Evolutionary conservation across 2,888 invertebrate genomes (phyloP).

Genomic region (Chaetoderma sp.): DNA sequence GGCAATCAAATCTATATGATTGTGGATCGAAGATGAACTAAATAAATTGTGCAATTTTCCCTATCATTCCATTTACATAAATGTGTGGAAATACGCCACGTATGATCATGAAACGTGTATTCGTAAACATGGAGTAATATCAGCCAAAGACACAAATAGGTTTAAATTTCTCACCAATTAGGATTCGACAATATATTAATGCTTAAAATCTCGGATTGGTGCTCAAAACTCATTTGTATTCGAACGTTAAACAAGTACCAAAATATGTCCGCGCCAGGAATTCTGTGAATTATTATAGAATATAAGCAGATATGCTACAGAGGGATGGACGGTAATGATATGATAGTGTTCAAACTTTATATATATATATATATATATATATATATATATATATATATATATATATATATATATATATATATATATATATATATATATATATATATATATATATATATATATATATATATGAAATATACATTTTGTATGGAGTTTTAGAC

Average conservation of each 20-base stretch:
- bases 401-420: neutral
- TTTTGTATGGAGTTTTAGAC: no score
- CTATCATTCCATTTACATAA: no score
- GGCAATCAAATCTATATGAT: no score
- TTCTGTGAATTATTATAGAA: neutral
- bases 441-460: neutral
- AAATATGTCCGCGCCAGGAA: no score
- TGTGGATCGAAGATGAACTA: no score
- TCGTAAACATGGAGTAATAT: no score
- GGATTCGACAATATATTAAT: no score
- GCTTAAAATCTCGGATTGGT: no score
- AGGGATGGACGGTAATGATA: neutral
- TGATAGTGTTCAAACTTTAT: no score
- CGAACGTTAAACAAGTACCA: neutral
- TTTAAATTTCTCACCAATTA: neutral
- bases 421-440: neutral
- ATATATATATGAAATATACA: neutral
- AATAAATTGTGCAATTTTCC: no score
- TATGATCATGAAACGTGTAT: no score
- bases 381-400: slow-evolving; percentile 3
- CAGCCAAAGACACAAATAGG: neutral
- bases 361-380: slow-evolving; percentile 9
- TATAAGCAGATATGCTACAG: neutral
- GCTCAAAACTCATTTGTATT: neutral
- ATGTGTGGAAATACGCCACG: neutral